These are phyloP conservation scores for Microctonus brassicae DNA, from an alignment of 2,888 invertebrate genomes.

Conservation along the genomic window DNA sequence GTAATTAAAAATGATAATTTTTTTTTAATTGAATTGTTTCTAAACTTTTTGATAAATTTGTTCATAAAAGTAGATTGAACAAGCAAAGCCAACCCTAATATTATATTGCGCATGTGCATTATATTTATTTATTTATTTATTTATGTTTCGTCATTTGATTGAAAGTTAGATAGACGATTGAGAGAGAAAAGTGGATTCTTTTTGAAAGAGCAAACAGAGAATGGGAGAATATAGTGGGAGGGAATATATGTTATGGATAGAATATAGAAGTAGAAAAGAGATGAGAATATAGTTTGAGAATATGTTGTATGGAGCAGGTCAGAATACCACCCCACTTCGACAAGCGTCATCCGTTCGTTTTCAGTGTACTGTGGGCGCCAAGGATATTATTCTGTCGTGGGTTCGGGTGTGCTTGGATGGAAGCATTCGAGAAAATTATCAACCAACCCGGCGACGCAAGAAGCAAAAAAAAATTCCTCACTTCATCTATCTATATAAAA, in stretches of 20 bases:
- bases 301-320: constrained; percentile 44
- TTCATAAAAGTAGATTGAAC: not conserved
- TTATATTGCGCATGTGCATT: constrained; percentile 2
- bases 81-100: not conserved
- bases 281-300: constrained; percentile 42
- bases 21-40: no score
- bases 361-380: not conserved
- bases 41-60: no score
- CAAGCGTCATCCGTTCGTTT: constrained; percentile 1
- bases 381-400: constrained; percentile 1
- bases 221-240: not conserved
- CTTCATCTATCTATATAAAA: not conserved
- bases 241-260: not conserved
- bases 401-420: not conserved
- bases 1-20: no score
- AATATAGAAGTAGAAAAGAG: constrained; percentile 48
- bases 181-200: constrained; percentile 23
- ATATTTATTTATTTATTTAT: not conserved
- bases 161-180: constrained; percentile 11
- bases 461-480: not conserved
- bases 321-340: constrained; percentile 14
- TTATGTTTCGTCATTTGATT: no score
- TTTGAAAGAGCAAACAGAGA: not conserved
- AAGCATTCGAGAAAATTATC: not conserved
- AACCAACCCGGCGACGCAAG: not conserved